A percentile compares a stretch with the other conserved stretches of the same genome.
Conservation (phyloP, 2,113 vertebrate genomes). For the Toxostoma redivivum region DNA sequence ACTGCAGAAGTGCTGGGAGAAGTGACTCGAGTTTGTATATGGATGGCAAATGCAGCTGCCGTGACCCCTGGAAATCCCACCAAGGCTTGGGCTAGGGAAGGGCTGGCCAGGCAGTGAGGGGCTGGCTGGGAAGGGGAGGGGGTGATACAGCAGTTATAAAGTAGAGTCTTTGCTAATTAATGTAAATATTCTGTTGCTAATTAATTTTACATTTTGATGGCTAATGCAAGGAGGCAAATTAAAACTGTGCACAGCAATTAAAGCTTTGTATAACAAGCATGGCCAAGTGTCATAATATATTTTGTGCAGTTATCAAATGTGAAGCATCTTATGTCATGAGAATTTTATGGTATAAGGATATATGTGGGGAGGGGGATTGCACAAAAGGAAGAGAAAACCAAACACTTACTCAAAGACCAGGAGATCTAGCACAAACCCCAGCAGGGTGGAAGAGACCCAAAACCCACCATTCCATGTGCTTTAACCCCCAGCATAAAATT, state of each 20-base stretch:
- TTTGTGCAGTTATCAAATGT: accelerated
- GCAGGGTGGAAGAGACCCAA: background rate
- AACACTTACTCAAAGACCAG: background rate
- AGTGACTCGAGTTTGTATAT: accelerated
- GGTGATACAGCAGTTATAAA: background rate
- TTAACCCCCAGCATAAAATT: background rate
- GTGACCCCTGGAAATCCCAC: accelerated
- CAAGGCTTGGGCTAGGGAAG: background rate
- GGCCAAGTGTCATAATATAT: background rate
- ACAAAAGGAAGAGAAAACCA: background rate
- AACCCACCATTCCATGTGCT: accelerated
- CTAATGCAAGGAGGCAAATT: background rate
- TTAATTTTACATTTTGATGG: background rate
- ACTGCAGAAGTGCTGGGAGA: accelerated
- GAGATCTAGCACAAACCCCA: background rate
- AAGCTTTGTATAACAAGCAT: background rate
- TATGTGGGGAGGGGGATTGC: background rate
- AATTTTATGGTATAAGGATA: accelerated
- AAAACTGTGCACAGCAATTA: background rate
- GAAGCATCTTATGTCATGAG: accelerated
- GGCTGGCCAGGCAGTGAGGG: background rate
- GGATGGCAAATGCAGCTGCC: background rate
- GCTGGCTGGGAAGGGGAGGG: no score
- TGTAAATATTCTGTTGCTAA: background rate
- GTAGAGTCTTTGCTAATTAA: background rate